Evolutionary conservation across 1,140 invertebrate species (phyloP), one percentile per base, ranked within the genome.

Genomic region (Akabosia matsudoensis): DNA sequence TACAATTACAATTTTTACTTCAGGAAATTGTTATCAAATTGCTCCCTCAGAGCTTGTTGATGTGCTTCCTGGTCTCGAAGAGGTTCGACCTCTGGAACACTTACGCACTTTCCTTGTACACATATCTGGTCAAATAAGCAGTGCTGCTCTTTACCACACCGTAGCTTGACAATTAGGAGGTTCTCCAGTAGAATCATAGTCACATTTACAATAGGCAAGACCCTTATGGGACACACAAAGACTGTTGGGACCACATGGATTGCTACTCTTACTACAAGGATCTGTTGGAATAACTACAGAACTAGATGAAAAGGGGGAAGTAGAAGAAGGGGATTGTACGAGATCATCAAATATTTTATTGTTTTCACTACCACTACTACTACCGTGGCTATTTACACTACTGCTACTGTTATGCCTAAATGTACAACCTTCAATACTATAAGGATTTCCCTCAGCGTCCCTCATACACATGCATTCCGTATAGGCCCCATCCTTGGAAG

Each of bases 121-220:
- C 70, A 72, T 3, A 51, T 18, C 33, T 72, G 33, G 34, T 72
- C 37, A 72, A 72, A 72, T 2, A 72, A 14, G 45, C 70, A 72
- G 34, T 72, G 70, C n/a, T 34, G n/a, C 2, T 72, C 70, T 13
- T 14, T 24, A 3, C 37, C 37, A 51, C 70, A 72, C 3, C 70
- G 70, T 7, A 45, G 75, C n/a, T 16, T 78, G 78, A 18, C 83
- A 82, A 31, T 77, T 77, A 18, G 80, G 78, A 28, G 85, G 83
- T 16, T 83, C 74, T 86, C 92, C 91, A 51, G 85, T 80, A 0
- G 89, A 89, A 81, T 88, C 90, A 0, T 89, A 84, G 4, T 88
- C 85, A 84, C 91, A 92, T 22, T 86, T 84, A 79, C 88, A 88
- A 24, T 87, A 84, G 7, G 86, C 85, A 71, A 86, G 83, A 67